A percentile compares a stretch with the other conserved stretches of the same genome.
Conservation (phyloP, 2,797 vertebrate genomes). For the Carapus acus region DNA sequence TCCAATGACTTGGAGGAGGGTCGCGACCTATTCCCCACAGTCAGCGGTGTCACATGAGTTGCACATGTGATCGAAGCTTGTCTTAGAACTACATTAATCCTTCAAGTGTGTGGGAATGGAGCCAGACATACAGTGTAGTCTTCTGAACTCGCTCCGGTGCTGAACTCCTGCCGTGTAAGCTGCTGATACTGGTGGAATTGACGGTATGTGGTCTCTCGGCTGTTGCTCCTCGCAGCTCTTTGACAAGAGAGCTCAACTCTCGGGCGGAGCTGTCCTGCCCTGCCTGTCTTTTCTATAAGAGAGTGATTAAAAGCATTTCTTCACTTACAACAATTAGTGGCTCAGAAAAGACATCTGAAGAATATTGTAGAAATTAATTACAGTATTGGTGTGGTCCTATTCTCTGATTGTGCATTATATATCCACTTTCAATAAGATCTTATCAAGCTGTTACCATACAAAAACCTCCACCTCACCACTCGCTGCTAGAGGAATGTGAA, state of each 20-base stretch:
- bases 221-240: slow-evolving; percentile 62
- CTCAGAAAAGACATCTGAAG: no score
- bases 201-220: slow-evolving; percentile 54
- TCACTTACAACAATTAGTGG: not conserved
- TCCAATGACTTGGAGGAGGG: slow-evolving; percentile 15
- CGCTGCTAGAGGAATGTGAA: slow-evolving; percentile 50
- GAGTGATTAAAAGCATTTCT: slow-evolving; percentile 4
- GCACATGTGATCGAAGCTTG: slow-evolving; percentile 39
- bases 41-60: slow-evolving; percentile 49
- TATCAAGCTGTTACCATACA: slow-evolving; percentile 1
- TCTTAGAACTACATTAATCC: slow-evolving; percentile 44
- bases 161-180: slow-evolving; percentile 51
- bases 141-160: slow-evolving; percentile 46
- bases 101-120: slow-evolving; percentile 38
- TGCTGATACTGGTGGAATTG: slow-evolving; percentile 10
- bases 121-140: slow-evolving; percentile 49
- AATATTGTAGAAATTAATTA: no score
- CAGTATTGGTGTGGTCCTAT: no score
- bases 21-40: slow-evolving; percentile 4
- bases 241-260: slow-evolving; percentile 67
- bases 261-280: slow-evolving; percentile 59
- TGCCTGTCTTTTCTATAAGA: slow-evolving; percentile 37
- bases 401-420: no score
- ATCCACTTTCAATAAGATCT: not conserved
- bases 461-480: slow-evolving; percentile 9